phyloP scores from a whole-genome alignment of 2,797 vertebrate genomes.

The Sebastes steindachneri region DNA sequence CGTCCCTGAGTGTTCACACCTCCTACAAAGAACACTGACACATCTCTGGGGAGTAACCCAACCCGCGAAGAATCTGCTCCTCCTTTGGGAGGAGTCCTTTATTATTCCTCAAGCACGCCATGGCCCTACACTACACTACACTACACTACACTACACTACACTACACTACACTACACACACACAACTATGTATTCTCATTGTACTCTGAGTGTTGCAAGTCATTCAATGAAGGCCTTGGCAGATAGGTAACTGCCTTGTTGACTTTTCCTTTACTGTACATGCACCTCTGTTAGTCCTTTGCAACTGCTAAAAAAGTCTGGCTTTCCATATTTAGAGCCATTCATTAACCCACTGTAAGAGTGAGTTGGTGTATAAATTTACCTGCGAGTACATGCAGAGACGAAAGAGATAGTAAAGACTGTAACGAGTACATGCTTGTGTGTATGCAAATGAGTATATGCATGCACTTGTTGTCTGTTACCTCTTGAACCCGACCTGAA shows the following conservation, averaged over 20 bases:
- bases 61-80: slow-evolving; percentile 51
- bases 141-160: neutral
- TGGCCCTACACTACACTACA: neutral
- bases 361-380: slow-evolving; percentile 23
- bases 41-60: slow-evolving; percentile 64
- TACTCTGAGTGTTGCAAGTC: neutral
- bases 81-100: slow-evolving; percentile 39
- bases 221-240: neutral
- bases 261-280: neutral
- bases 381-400: slow-evolving; percentile 40
- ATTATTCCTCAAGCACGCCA: slow-evolving; percentile 39
- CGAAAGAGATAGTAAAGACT: neutral
- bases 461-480: neutral
- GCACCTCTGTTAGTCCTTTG: neutral
- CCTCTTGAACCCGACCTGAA: neutral
- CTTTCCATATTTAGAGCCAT: neutral
- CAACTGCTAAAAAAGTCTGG: neutral
- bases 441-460: slow-evolving; percentile 1
- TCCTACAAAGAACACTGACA: slow-evolving; percentile 48
- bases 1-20: slow-evolving; percentile 54
- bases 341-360: neutral
- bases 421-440: slow-evolving; percentile 40
- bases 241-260: neutral
- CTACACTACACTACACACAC: neutral
- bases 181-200: neutral